Conservation (phyloP, 2,797 vertebrate species). For the Enteromius anoplus region DNA sequence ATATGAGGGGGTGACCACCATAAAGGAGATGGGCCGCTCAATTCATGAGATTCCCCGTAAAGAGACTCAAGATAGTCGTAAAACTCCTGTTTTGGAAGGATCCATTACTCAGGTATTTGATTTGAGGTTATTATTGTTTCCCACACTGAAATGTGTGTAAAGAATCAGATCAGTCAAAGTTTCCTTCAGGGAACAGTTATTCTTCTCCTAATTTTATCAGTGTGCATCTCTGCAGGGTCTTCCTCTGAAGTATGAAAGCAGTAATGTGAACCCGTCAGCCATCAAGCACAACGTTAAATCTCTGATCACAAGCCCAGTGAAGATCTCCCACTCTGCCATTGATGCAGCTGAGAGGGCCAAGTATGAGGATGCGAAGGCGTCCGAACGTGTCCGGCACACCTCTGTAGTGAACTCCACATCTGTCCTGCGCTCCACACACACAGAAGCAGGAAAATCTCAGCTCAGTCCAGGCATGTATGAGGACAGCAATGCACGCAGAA, state of each 20-base stretch:
- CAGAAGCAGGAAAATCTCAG: slow-evolving; percentile 90
- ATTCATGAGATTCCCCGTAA: slow-evolving; percentile 94
- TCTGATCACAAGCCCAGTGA: slow-evolving; percentile 92
- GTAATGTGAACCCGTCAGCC: slow-evolving; percentile 82
- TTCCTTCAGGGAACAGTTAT: not conserved
- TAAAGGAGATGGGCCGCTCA: slow-evolving; percentile 97
- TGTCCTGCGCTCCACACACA: slow-evolving; percentile 92
- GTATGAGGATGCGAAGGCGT: slow-evolving; percentile 88
- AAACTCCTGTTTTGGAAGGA: slow-evolving; percentile 92
- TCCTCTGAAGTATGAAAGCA: slow-evolving; percentile 85
- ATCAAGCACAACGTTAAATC: slow-evolving; percentile 99
- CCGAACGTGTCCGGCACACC: slow-evolving; percentile 86
- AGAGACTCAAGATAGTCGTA: slow-evolving; percentile 77
- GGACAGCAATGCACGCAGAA: slow-evolving; percentile 89
- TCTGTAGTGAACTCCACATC: slow-evolving; percentile 95
- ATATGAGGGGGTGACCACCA: slow-evolving; percentile 94
- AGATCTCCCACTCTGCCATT: slow-evolving; percentile 81
- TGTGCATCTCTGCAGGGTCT: slow-evolving; percentile 72
- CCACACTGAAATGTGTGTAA: not conserved
- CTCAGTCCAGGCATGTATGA: slow-evolving; percentile 97
- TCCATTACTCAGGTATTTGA: slow-evolving; percentile 90
- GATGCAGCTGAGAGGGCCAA: slow-evolving; percentile 85
- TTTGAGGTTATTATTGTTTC: not conserved
- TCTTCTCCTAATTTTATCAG: not conserved
- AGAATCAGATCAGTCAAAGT: slow-evolving; percentile 16